These are phyloP conservation scores for Sparidentex hasta DNA, from an alignment of 2,797 vertebrate genomes.

Conservation along the genomic window DNA sequence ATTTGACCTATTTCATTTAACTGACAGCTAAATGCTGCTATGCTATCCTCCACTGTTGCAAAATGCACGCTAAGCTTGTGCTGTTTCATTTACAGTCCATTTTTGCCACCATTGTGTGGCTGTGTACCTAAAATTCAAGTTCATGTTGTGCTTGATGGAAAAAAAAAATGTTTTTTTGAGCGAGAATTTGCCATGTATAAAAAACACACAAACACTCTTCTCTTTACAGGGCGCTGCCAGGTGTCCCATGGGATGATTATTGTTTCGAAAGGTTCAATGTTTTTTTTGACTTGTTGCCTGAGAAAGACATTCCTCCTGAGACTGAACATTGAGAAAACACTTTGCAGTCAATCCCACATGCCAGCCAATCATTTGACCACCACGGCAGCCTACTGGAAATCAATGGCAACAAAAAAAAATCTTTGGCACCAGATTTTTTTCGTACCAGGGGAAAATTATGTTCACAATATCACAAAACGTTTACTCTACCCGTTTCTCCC, in stretches of 20 bases:
- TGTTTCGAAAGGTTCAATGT: slow-evolving; percentile 59
- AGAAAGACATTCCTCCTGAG: slow-evolving; percentile 54
- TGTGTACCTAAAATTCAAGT: slow-evolving; percentile 29
- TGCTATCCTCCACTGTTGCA: neutral
- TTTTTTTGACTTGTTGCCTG: slow-evolving; percentile 63
- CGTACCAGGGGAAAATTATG: slow-evolving; percentile 20
- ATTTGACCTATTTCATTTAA: slow-evolving; percentile 30
- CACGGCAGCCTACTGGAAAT: slow-evolving; percentile 56
- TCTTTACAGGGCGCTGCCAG: slow-evolving; percentile 47
- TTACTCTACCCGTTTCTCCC: slow-evolving; percentile 31
- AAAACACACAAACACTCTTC: slow-evolving; percentile 20
- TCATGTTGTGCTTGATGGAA: slow-evolving; percentile 24
- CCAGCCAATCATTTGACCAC: slow-evolving; percentile 68
- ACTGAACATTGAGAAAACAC: slow-evolving; percentile 60
- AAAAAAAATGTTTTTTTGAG: slow-evolving; percentile 30
- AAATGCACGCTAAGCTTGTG: slow-evolving; percentile 8
- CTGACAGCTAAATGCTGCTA: slow-evolving; percentile 5
- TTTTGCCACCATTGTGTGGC: slow-evolving; percentile 24
- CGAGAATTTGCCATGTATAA: slow-evolving; percentile 4
- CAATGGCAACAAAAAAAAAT: slow-evolving; percentile 45
- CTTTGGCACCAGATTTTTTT: slow-evolving; percentile 17
- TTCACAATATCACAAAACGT: slow-evolving; percentile 45
- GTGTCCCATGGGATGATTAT: slow-evolving; percentile 59
- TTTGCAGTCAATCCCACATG: slow-evolving; percentile 57
- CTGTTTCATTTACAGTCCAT: slow-evolving; percentile 15